Evolutionary conservation across 2,888 invertebrate genomes (phyloP).

Genomic region (Choristoneura rosaceana): DNA sequence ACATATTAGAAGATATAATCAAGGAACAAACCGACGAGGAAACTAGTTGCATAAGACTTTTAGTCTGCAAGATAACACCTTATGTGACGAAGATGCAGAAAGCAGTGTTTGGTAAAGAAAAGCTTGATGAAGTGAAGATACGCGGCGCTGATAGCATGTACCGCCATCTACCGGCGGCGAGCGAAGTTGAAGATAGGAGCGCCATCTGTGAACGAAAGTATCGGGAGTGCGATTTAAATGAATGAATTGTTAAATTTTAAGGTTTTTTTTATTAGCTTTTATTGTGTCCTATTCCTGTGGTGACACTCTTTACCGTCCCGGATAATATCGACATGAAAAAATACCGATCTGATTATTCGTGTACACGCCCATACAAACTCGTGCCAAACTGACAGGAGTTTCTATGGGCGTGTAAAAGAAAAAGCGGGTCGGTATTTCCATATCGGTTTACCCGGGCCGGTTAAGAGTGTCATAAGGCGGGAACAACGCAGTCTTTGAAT

Average conservation of each 20-base stretch:
- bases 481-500: too few relatives aligned
- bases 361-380: too few relatives aligned
- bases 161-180: conserved; percentile 86
- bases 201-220: conserved; percentile 87
- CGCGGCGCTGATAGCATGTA: conserved; percentile 80
- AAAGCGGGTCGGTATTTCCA: too few relatives aligned
- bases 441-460: too few relatives aligned
- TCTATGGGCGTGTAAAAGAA: too few relatives aligned
- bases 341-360: too few relatives aligned
- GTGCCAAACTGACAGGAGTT: too few relatives aligned
- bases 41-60: conserved; percentile 88
- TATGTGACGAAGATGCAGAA: conserved; percentile 91
- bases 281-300: too few relatives aligned
- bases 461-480: too few relatives aligned
- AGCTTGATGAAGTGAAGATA: conserved; percentile 57
- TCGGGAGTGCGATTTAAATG: conserved; percentile 77
- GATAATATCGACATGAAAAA: too few relatives aligned
- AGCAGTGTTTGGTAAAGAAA: conserved; percentile 82
- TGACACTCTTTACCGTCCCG: too few relatives aligned
- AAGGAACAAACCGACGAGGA: conserved; percentile 83
- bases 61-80: conserved; percentile 92
- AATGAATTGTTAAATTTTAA: conserved; percentile 46
- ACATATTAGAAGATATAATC: conserved; percentile 86
- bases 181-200: conserved; percentile 86
- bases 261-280: too few relatives aligned